Evolutionary conservation across 2,113 vertebrate species (phyloP), one percentile per base, ranked within the genome.

Genomic region (Pongo pygmaeus): DNA sequence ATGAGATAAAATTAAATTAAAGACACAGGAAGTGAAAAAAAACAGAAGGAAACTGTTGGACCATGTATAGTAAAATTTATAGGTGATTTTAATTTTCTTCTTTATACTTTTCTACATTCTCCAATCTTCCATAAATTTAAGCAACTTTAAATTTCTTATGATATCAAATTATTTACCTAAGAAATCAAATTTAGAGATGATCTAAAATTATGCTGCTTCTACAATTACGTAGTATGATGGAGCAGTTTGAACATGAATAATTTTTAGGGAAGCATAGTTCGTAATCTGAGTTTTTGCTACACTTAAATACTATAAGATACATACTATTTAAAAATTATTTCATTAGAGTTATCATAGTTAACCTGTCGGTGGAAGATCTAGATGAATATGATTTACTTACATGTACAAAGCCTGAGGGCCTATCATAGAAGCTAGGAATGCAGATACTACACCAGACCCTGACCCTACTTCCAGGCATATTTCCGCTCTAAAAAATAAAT

Each of bases 401-500:
- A 99, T 89, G 96, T 99, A 99, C 0, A 99, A 84, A 17, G 99
- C 98, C 67, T 97, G 98, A 69, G 99, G 98, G 72, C 99, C 99
- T 1, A 99, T 94, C 87, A 99, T 32, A 13, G 99, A 99, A 4
- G 99, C 99, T 59, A 99, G 92, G 91, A 99, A 99, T 0, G 99
- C 94, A 3, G 99, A 99, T 46, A 99, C 99, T 64, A 99, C 99
- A 25, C 99, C 99, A 17, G 99, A 99, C 4, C 99, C 99, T 20
- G 99, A 99, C 85, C 99, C 99, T 77, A 99, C 99, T 98, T 99
- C 99, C 96, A 99, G 96, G 98, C 99, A 99, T 96, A 99, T 98
- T 75, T 98, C 98, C 23, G 98, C 95, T 90, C 99, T 99, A 81
- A 88, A 97, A 55, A 90, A 46, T 43, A 72, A 64, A 89, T 0